These are phyloP conservation scores for Labia minor DNA, from an alignment of 2,888 invertebrate genomes.

Conservation along the genomic window DNA sequence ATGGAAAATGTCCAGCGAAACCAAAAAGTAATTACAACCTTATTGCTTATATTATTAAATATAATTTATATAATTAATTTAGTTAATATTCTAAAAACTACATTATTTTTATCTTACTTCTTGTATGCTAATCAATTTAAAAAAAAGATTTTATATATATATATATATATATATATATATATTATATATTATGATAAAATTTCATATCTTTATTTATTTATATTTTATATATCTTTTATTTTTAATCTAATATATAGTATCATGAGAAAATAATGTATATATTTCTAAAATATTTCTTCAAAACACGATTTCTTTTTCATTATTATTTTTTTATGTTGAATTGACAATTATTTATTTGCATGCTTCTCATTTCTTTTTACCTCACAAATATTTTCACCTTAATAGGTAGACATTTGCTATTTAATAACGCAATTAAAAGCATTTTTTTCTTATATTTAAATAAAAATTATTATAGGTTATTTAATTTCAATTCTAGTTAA, in stretches of 20 bases:
- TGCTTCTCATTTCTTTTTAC: neutral
- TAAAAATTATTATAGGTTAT: too few relatives aligned
- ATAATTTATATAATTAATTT: neutral
- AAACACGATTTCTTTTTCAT: neutral
- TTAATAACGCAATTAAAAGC: neutral
- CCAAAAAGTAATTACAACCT: neutral
- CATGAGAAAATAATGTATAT: neutral
- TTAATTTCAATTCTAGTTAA: too few relatives aligned
- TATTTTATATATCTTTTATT: neutral
- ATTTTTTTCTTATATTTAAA: neutral
- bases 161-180: too few relatives aligned
- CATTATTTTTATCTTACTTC: neutral
- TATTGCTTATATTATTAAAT: neutral
- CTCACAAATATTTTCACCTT: neutral
- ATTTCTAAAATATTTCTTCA: neutral
- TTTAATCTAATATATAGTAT: neutral
- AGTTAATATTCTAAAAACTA: neutral
- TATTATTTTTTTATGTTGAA: neutral
- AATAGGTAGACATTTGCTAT: neutral
- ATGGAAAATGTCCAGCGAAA: neutral
- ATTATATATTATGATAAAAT: too few relatives aligned
- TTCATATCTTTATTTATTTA: too few relatives aligned
- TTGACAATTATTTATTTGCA: neutral
- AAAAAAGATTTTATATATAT: too few relatives aligned
- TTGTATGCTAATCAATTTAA: too few relatives aligned